Base-by-base conservation (phyloP, 2,797 vertebrate species). In the Gallinago nigripennis region DNA sequence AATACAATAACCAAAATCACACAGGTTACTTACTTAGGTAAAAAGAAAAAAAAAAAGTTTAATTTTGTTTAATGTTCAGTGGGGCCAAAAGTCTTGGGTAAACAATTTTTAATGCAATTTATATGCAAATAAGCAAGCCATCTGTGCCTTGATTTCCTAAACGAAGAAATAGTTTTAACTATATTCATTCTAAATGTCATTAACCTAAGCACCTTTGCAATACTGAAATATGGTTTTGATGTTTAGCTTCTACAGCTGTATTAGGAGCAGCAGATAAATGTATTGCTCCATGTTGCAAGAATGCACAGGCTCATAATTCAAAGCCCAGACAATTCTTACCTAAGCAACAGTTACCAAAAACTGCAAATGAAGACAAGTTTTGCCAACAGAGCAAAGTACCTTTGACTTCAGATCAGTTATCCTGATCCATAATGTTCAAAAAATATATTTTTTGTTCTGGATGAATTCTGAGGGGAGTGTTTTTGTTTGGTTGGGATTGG, bases 81-180 rank as follows among this genome's bases (percentile, higher is more conserved):
- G 31, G 24, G 79, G 64, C 31, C 76, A 81, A 83, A 95, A 85
- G 48, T 73, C 76, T 88, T 51, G 48, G 39, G 31, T 77, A 86
- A 88, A 90, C 21, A 87, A 63, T 39, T 77, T 91, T 87, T 39
- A 48, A 86, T 51, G 51, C 71, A 73, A 89, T 91, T 94, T 91
- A 48, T 86, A 90, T 92, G 90, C 85, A 94, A 95, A 90, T 90
- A 90, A 95, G 31, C 4, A 91, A 75, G 54, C 28, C 2, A 83
- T 48, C 48, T 85, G 21, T 92, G 56, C 68, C 77, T 86, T 33
- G 46, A 64, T 88, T 93, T 92, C 65, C 53, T 83, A 56, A 91
- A 45, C n/a, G 77, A 73, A 83, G 35, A 80, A 88, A 70, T 16
- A 64, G 8, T 80, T 63, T 84, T 37, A 77, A 51, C 75, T 71